Conservation (phyloP, 2,888 invertebrate genomes). For the Danaus chrysippus region DNA sequence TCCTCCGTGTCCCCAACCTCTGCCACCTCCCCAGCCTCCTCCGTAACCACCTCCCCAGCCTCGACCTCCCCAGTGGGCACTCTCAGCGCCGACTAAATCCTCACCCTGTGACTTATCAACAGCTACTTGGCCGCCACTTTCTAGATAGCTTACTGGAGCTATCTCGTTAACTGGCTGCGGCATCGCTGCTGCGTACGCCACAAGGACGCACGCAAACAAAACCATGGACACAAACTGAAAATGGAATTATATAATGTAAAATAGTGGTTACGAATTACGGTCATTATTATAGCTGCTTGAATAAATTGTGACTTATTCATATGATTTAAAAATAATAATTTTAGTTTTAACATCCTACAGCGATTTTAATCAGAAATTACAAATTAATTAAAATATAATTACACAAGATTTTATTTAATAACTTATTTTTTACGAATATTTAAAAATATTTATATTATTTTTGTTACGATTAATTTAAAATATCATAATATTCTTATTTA, state of each 20-base stretch:
- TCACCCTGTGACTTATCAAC: slow-evolving; percentile 9
- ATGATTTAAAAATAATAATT: too few species aligned
- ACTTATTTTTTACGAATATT: too few species aligned
- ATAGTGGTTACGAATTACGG: not conserved
- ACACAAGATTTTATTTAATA: too few species aligned
- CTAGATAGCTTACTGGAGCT: not conserved
- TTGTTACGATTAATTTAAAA: slow-evolving; percentile 4
- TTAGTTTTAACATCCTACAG: too few species aligned
- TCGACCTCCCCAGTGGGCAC: slow-evolving; percentile 15
- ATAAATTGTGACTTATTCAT: too few species aligned
- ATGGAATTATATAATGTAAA: slow-evolving; percentile 10
- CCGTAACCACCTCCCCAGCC: slow-evolving; percentile 18
- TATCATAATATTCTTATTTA: not conserved
- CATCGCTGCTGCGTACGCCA: slow-evolving; percentile 47
- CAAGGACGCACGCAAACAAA: slow-evolving; percentile 47
- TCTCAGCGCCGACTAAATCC: slow-evolving; percentile 16
- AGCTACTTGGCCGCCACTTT: not conserved
- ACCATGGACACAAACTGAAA: slow-evolving; percentile 47
- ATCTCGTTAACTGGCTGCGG: slow-evolving; percentile 33
- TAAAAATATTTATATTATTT: too few species aligned
- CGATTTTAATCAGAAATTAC: too few species aligned
- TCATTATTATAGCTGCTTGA: not conserved
- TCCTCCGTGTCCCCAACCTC: slow-evolving; percentile 23
- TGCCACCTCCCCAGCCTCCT: slow-evolving; percentile 25
- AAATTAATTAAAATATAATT: too few species aligned